Evolutionary conservation across 1,140 invertebrate species (phyloP).

Genomic region (Aphelenchoides avenae): DNA sequence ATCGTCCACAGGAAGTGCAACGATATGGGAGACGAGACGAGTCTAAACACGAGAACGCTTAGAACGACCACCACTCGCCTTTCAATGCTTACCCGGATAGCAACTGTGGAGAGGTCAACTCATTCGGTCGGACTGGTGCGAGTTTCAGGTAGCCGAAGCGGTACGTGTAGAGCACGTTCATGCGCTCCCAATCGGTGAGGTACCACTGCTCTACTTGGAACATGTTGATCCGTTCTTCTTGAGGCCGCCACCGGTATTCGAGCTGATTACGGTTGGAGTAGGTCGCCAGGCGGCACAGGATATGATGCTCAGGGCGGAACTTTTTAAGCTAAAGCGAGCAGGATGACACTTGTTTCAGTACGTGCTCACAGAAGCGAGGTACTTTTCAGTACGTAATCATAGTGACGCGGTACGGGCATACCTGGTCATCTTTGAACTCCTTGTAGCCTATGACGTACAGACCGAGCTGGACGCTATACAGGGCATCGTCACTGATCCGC

Average conservation of each 20-base stretch:
- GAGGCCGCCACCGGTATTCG: constrained; percentile 55
- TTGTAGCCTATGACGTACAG: constrained; percentile 58
- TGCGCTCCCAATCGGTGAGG: constrained; percentile 56
- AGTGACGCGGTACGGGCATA: constrained; percentile 13
- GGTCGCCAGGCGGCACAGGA: constrained; percentile 47
- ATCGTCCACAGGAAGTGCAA: constrained; percentile 55
- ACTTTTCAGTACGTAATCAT: neutral
- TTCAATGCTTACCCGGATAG: constrained; percentile 39
- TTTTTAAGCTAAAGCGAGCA: constrained; percentile 46
- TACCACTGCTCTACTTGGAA: constrained; percentile 55
- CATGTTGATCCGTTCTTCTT: constrained; percentile 56
- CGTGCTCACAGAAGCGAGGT: neutral
- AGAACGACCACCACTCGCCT: constrained; percentile 9
- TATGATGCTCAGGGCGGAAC: constrained; percentile 55
- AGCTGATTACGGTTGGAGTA: constrained; percentile 52
- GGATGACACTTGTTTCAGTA: constrained; percentile 6
- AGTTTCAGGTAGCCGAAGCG: constrained; percentile 56
- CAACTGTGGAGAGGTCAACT: constrained; percentile 34
- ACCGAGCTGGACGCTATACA: constrained; percentile 53
- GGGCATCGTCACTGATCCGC: constrained; percentile 48
- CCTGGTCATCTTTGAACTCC: constrained; percentile 52
- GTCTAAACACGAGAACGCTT: constrained; percentile 30
- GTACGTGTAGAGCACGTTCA: constrained; percentile 53
- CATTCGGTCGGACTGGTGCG: constrained; percentile 50
- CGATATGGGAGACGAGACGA: constrained; percentile 57